These are phyloP conservation scores for Anoncus sp. DNA, from an alignment of 2,888 invertebrate species.

Conservation along the genomic window DNA sequence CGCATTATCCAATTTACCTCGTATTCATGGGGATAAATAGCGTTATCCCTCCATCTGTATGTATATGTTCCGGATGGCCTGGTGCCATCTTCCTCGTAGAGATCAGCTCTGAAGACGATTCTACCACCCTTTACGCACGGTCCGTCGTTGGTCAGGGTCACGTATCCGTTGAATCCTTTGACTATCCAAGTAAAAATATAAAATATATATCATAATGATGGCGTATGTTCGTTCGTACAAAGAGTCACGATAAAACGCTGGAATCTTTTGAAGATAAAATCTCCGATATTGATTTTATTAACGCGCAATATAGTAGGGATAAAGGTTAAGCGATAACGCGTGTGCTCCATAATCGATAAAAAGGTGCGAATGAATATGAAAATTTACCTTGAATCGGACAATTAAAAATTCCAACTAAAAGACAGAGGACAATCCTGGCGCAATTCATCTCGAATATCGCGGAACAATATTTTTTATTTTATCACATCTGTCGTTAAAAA, in stretches of 20 bases:
- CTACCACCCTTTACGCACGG: conserved; percentile 90
- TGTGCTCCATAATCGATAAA: conserved; percentile 7
- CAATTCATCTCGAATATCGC: conserved; percentile 48
- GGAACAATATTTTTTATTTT: background rate
- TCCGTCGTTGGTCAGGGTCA: conserved; percentile 86
- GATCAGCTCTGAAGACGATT: conserved; percentile 88
- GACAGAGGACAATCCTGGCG: conserved; percentile 39
- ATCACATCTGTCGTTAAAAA: conserved; percentile 31
- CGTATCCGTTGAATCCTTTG: conserved; percentile 74
- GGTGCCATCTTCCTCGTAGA: conserved; percentile 82
- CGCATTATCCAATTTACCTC: conserved; percentile 82
- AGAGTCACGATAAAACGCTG: background rate
- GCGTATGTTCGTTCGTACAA: background rate
- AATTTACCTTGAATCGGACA: conserved; percentile 48
- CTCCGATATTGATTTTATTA: background rate
- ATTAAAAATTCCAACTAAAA: conserved; percentile 28
- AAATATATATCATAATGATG: background rate
- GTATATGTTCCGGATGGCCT: conserved; percentile 84
- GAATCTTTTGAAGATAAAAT: background rate
- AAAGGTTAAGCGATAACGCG: conserved; percentile 34
- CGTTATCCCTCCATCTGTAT: conserved; percentile 87
- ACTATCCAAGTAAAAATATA: conserved; percentile 29
- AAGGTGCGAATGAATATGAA: background rate
- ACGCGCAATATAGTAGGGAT: conserved; percentile 19
- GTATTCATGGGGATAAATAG: conserved; percentile 83